Evolutionary conservation across 2,888 invertebrate genomes (phyloP).

Genomic region (Trachelus iudaicus): DNA sequence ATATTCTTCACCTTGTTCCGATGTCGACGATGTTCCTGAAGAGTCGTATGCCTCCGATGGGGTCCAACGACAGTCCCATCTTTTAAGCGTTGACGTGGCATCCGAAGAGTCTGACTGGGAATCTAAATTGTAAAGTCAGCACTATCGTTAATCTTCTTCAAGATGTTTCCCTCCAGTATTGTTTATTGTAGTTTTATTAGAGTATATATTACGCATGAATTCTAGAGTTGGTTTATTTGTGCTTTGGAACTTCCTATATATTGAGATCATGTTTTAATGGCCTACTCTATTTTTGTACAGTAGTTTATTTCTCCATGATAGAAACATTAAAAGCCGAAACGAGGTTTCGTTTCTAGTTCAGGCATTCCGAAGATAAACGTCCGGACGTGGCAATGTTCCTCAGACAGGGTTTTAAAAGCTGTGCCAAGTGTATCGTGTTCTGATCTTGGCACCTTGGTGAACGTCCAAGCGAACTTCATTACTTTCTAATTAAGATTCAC

Average conservation of each 20-base stretch:
- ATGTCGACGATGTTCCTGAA: constrained; percentile 53
- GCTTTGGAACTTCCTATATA: neutral
- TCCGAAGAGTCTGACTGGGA: constrained; percentile 54
- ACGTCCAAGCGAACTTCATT: neutral
- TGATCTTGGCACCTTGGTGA: neutral
- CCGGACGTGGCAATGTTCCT: neutral
- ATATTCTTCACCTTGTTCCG: constrained; percentile 48
- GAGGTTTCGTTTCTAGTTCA: neutral
- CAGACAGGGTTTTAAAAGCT: neutral
- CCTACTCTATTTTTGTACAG: neutral
- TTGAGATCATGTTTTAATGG: neutral
- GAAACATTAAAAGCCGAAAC: neutral
- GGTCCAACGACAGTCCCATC: constrained; percentile 54
- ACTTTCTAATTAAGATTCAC: neutral
- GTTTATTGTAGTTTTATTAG: too few relatives aligned
- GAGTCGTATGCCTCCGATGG: constrained; percentile 59
- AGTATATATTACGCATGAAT: too few relatives aligned
- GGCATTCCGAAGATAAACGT: neutral
- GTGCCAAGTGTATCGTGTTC: neutral
- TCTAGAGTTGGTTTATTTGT: too few relatives aligned
- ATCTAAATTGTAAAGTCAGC: constrained; percentile 31
- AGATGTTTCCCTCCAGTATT: neutral
- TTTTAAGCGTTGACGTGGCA: constrained; percentile 53
- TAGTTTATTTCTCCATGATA: neutral
- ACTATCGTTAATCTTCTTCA: neutral